phyloP scores from a whole-genome alignment of 1,140 invertebrate species.

The Meloidogyne hapla region DNA sequence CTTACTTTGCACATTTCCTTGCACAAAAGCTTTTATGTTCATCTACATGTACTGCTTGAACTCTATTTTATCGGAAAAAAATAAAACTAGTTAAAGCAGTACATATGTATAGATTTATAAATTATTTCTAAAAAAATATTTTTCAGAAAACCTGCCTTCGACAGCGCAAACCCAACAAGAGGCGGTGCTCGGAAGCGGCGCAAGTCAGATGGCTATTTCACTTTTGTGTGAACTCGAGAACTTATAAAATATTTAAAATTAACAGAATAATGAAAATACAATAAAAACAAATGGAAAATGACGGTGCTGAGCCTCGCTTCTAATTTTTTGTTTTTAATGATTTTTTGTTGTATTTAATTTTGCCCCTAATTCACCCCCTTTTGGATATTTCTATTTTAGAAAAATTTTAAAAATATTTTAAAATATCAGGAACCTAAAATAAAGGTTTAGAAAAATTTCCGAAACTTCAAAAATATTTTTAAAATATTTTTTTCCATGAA shows the following conservation, averaged over 20 bases:
- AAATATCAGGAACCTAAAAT: no score
- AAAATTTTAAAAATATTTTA: no score
- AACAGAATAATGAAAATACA: not conserved
- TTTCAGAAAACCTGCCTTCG: constrained; percentile 45
- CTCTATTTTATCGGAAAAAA: not conserved
- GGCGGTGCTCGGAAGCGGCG: constrained; percentile 60
- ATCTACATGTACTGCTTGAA: constrained; percentile 5
- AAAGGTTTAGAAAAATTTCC: no score
- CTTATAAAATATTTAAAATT: not conserved
- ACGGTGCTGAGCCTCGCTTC: not conserved
- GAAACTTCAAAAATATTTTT: no score
- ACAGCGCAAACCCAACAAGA: constrained; percentile 55
- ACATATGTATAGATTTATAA: not conserved
- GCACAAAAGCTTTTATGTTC: not conserved
- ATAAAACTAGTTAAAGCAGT: not conserved
- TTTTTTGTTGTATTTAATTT: not conserved
- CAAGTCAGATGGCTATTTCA: constrained; percentile 64
- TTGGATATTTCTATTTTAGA: no score
- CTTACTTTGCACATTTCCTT: not conserved
- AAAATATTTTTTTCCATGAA: no score
- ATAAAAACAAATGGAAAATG: not conserved
- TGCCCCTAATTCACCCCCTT: not conserved
- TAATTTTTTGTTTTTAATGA: not conserved
- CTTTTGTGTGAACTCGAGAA: constrained; percentile 52
- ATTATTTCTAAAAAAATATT: not conserved